Conservation (phyloP, 92 coral and sea anemone genomes). For the Bergia sp. region DNA sequence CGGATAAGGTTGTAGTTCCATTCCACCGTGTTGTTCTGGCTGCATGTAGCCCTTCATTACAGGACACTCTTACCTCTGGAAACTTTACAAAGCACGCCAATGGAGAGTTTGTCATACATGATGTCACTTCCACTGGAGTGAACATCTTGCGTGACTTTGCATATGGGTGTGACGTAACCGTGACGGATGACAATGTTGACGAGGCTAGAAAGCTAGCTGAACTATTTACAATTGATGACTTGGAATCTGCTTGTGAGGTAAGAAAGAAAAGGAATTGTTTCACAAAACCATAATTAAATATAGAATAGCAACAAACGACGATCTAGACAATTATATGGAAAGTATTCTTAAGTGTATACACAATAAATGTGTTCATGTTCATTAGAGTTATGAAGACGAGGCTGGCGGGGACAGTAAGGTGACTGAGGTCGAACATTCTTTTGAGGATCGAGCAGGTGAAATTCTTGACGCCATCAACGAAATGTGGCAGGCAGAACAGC, state of each 20-base stretch:
- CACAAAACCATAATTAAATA: no score
- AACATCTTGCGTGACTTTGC: constrained; percentile 54
- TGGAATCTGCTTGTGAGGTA: constrained; percentile 42
- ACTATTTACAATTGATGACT: constrained; percentile 35
- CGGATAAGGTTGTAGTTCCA: constrained; percentile 7
- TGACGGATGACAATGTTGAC: constrained; percentile 41
- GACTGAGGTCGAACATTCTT: neutral
- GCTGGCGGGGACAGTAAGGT: neutral
- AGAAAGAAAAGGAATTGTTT: neutral
- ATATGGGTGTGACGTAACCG: constrained; percentile 45
- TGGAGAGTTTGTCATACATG: constrained; percentile 11
- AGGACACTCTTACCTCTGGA: constrained; percentile 10
- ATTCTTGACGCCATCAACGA: constrained; percentile 36
- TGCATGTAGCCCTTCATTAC: constrained; percentile 48
- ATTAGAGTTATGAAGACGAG: neutral
- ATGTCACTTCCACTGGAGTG: constrained; percentile 43
- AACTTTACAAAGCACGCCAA: neutral
- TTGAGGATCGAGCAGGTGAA: constrained; percentile 28
- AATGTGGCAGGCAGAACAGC: constrained; percentile 40
- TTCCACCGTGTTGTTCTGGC: constrained; percentile 63
- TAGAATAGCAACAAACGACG: no score
- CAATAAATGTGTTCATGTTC: neutral
- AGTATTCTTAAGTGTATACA: no score
- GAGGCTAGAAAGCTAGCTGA: constrained; percentile 55
- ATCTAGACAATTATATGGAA: no score